Conservation (phyloP, 2,797 vertebrate species). For the Natrix natrix region DNA sequence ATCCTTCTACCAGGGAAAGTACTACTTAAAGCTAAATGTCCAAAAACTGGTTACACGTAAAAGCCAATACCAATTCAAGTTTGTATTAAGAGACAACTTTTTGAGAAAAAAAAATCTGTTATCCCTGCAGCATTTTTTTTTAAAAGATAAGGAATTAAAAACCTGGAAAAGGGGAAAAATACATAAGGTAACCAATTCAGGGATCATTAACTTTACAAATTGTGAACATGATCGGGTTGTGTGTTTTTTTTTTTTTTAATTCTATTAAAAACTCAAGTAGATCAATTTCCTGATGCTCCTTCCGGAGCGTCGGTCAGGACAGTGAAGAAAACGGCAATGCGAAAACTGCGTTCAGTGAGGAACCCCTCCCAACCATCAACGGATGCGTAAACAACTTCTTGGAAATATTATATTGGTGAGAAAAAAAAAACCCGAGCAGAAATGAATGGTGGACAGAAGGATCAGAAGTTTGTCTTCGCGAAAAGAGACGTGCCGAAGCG, state of each 20-base stretch:
- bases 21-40: constrained; percentile 61
- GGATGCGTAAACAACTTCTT: constrained; percentile 73
- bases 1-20: constrained; percentile 39
- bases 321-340: constrained; percentile 45
- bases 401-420: constrained; percentile 53
- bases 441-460: constrained; percentile 30
- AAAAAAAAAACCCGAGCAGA: constrained; percentile 43
- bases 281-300: constrained; percentile 51
- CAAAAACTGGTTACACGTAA: constrained; percentile 42
- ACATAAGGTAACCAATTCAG: constrained; percentile 33
- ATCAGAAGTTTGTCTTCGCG: constrained; percentile 19
- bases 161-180: constrained; percentile 29
- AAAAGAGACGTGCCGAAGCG: constrained; percentile 20
- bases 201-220: constrained; percentile 30
- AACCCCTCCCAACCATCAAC: constrained; percentile 66
- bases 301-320: constrained; percentile 39
- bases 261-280: constrained; percentile 62
- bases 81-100: constrained; percentile 32
- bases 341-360: constrained; percentile 67
- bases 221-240: constrained; percentile 37
- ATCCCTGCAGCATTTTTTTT: not conserved
- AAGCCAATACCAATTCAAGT: constrained; percentile 11
- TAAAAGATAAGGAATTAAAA: constrained; percentile 45
- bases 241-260: constrained; percentile 50
- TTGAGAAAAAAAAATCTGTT: not conserved